These are phyloP conservation scores for Mirounga angustirostris DNA, from an alignment of 2,113 vertebrate genomes.

Conservation along the genomic window DNA sequence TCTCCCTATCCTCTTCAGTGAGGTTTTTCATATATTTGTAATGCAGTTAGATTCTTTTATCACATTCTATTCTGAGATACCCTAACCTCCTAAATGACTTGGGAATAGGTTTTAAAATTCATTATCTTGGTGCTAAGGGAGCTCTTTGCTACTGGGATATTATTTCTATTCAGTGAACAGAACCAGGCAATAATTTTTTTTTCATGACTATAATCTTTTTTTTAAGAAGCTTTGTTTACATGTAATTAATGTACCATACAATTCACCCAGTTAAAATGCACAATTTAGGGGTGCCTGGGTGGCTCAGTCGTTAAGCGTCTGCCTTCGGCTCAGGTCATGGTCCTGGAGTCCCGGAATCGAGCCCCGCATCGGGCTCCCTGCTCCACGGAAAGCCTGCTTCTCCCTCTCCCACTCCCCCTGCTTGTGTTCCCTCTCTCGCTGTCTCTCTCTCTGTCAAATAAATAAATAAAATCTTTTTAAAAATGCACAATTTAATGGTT, in stretches of 20 bases:
- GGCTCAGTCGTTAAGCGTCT: too few species aligned
- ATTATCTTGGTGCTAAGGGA: neutral
- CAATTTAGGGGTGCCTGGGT: neutral
- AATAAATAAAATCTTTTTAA: neutral
- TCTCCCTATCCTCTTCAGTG: neutral
- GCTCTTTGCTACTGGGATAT: neutral
- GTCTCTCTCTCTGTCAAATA: too few species aligned
- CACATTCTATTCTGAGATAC: neutral
- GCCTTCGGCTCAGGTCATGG: too few species aligned
- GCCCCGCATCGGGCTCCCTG: too few species aligned
- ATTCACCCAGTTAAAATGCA: neutral
- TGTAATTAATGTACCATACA: neutral
- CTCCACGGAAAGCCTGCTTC: too few species aligned
- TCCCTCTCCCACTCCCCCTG: too few species aligned
- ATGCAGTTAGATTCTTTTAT: neutral
- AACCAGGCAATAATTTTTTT: neutral
- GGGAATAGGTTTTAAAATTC: neutral
- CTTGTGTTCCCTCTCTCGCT: too few species aligned
- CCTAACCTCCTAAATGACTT: neutral
- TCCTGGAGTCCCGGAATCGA: too few species aligned
- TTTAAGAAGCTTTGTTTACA: neutral
- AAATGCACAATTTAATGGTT: neutral
- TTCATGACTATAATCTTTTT: neutral
- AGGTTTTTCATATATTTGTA: neutral
- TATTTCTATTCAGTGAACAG: conserved; percentile 14